These are phyloP conservation scores for Melanotus villosus DNA, from an alignment of 2,888 invertebrate genomes.

Conservation along the genomic window DNA sequence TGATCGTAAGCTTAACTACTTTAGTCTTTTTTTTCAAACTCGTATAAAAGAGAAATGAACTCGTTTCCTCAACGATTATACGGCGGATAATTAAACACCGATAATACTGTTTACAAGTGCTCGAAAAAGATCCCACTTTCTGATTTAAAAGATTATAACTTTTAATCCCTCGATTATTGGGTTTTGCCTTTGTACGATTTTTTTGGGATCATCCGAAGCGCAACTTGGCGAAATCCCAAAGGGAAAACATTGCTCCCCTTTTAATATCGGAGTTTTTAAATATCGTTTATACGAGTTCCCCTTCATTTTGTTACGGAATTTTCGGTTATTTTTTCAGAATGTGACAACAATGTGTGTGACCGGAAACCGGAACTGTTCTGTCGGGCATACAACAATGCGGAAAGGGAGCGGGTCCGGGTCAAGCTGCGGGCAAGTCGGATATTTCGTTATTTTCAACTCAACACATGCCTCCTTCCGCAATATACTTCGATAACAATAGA, in stretches of 20 bases:
- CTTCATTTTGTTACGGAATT: constrained; percentile 6
- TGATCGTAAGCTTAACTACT: constrained; percentile 34
- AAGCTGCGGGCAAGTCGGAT: constrained; percentile 39
- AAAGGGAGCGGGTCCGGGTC: constrained; percentile 30
- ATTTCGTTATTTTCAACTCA: constrained; percentile 44
- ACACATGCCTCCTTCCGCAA: constrained; percentile 39
- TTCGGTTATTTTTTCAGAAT: constrained; percentile 12
- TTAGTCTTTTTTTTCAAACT: constrained; percentile 37
- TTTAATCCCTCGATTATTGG: neutral
- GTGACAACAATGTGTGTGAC: constrained; percentile 37
- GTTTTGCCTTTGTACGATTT: too few species aligned
- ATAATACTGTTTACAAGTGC: neutral
- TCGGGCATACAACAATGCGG: constrained; percentile 24
- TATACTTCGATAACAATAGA: constrained; percentile 41
- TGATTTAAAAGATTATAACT: neutral
- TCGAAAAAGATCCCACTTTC: neutral
- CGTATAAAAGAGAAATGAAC: constrained; percentile 30
- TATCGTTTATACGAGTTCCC: neutral
- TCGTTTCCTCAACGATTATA: constrained; percentile 7
- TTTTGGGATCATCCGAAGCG: too few species aligned
- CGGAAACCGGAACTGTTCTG: constrained; percentile 40
- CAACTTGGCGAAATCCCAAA: too few species aligned
- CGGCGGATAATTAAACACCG: constrained; percentile 8
- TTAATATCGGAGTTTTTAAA: neutral
- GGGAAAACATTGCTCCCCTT: too few species aligned